phyloP scores from a whole-genome alignment of 2,888 invertebrate genomes.

The Kryphioiulus occultus region DNA sequence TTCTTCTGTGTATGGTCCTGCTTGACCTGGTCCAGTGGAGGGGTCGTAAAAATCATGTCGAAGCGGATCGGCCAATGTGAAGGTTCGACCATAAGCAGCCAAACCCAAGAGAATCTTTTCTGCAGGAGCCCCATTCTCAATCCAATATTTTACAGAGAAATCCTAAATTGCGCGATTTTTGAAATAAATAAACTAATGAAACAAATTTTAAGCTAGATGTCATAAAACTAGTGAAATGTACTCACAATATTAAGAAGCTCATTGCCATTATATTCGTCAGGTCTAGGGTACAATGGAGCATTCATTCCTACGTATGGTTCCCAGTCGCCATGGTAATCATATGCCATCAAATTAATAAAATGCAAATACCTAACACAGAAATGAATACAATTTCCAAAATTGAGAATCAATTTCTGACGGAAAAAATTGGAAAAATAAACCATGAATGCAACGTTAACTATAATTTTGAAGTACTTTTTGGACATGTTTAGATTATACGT shows the following conservation, averaged over 20 bases:
- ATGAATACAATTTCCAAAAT: no score
- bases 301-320: slow-evolving; percentile 58
- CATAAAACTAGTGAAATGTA: not conserved
- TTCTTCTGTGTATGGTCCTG: slow-evolving; percentile 79
- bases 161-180: slow-evolving; percentile 6
- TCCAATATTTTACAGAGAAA: slow-evolving; percentile 43
- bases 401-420: no score
- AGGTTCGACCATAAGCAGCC: not conserved
- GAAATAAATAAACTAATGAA: not conserved
- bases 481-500: not conserved
- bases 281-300: slow-evolving; percentile 57
- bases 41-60: not conserved
- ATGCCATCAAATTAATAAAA: slow-evolving; percentile 60
- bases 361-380: slow-evolving; percentile 57
- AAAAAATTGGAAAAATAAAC: no score
- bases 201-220: not conserved
- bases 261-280: not conserved
- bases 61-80: slow-evolving; percentile 39
- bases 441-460: no score
- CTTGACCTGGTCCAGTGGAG: not conserved
- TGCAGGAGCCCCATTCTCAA: slow-evolving; percentile 21
- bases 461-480: not conserved
- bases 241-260: slow-evolving; percentile 18
- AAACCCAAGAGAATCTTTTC: slow-evolving; percentile 39
- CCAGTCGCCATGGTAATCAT: slow-evolving; percentile 60